Evolutionary conservation across 2,797 vertebrate genomes (phyloP).

Genomic region (Darevskia nairensis): DNA sequence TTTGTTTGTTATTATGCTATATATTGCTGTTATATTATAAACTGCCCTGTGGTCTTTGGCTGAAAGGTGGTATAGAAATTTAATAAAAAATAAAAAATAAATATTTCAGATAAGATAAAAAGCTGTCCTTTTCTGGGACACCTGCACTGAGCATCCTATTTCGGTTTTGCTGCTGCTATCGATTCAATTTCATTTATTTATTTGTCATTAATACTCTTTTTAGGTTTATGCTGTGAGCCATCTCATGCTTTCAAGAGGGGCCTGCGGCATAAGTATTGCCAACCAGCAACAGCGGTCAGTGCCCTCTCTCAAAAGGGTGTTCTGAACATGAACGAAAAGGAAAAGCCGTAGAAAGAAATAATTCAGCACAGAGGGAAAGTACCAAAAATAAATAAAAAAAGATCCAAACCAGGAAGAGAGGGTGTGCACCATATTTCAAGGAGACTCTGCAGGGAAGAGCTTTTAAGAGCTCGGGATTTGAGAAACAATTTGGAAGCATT

Average conservation of each 20-base stretch:
- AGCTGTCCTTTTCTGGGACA: neutral
- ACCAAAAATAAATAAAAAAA: neutral
- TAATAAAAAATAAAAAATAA: no score
- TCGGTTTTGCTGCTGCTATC: neutral
- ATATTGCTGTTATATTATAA: no score
- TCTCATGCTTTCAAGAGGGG: no score
- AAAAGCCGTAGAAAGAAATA: neutral
- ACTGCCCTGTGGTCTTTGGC: no score
- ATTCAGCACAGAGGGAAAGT: neutral
- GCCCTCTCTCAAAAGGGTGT: neutral
- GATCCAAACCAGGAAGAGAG: neutral
- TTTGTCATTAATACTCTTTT: neutral
- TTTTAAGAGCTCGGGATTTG: neutral
- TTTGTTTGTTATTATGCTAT: no score
- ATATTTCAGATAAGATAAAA: neutral
- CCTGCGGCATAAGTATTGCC: neutral
- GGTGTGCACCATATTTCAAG: neutral
- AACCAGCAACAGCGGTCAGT: neutral
- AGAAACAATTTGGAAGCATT: neutral
- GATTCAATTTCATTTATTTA: neutral
- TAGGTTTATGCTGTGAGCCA: no score
- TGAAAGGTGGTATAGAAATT: no score
- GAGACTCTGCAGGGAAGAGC: neutral
- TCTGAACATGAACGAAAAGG: neutral
- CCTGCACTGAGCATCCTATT: neutral